Evolutionary conservation across 2,113 vertebrate species (phyloP).

Genomic region (Atrichornis clamosus): DNA sequence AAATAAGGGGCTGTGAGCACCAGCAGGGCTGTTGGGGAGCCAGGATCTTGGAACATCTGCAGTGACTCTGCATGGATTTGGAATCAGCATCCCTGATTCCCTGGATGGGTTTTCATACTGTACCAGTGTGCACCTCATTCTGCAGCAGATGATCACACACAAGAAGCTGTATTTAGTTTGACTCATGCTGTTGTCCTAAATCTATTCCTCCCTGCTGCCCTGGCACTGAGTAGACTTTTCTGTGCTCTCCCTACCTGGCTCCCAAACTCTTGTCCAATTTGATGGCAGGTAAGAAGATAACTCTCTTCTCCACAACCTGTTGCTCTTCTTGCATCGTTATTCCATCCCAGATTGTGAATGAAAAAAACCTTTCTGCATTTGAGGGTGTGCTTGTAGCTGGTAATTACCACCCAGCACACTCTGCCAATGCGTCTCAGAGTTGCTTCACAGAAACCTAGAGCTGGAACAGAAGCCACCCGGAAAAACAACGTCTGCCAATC

Average conservation of each 20-base stretch:
- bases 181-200: not conserved
- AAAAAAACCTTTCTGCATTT: not conserved
- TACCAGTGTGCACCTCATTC: not conserved
- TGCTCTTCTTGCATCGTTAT: not conserved
- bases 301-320: not conserved
- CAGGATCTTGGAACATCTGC: not conserved
- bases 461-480: constrained; percentile 27
- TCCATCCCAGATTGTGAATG: constrained; percentile 26
- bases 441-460: constrained; percentile 26
- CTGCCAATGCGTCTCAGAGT: constrained; percentile 31
- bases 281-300: not conserved
- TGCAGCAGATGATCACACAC: not conserved
- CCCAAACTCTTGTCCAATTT: not conserved
- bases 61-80: not conserved
- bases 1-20: not conserved
- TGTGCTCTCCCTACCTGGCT: not conserved
- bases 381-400: constrained; percentile 26
- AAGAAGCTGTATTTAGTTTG: not conserved
- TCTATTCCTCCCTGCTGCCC: not conserved
- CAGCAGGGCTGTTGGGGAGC: not conserved
- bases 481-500: constrained; percentile 24
- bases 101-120: not conserved
- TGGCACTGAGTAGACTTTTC: not conserved
- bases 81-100: not conserved
- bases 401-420: constrained; percentile 23